Evolutionary conservation across 2,797 vertebrate genomes (phyloP).

Genomic region (Macropus fuliginosus): DNA sequence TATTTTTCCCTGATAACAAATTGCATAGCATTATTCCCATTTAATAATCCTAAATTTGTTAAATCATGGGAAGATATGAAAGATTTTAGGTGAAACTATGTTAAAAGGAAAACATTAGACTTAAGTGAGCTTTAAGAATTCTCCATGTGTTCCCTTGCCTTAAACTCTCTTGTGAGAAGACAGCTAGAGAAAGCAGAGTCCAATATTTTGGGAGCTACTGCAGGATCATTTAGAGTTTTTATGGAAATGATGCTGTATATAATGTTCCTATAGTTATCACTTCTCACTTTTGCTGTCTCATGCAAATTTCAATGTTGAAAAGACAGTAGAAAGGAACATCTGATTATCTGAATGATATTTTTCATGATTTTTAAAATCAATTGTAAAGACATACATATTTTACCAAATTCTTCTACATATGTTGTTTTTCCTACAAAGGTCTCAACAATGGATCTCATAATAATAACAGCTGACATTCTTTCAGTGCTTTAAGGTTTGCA

Average conservation of each 20-base stretch:
- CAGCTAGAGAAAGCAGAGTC: not conserved
- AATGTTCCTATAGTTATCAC: not conserved
- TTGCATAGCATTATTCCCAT: constrained; percentile 12
- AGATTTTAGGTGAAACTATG: not conserved
- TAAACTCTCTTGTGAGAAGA: not conserved
- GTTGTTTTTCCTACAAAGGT: constrained; percentile 16
- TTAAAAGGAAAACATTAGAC: not conserved
- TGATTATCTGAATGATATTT: constrained; percentile 22
- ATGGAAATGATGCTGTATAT: not conserved
- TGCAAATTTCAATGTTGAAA: constrained; percentile 20
- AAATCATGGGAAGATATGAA: not conserved
- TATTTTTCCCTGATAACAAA: constrained; percentile 1
- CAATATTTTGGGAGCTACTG: constrained; percentile 25
- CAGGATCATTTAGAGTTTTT: not conserved
- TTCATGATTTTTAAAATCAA: constrained; percentile 19
- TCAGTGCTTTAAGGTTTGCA: not conserved
- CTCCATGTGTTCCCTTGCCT: not conserved
- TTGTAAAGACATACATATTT: constrained; percentile 17
- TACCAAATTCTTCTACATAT: not conserved
- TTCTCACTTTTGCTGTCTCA: constrained; percentile 30
- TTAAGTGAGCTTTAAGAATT: constrained; percentile 12
- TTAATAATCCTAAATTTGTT: not conserved
- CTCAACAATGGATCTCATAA: not conserved
- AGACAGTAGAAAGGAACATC: not conserved
- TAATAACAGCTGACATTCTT: not conserved